These are phyloP conservation scores for Pocillopora verrucosa DNA, from an alignment of 64 coral and sea anemone species.

Conservation along the genomic window DNA sequence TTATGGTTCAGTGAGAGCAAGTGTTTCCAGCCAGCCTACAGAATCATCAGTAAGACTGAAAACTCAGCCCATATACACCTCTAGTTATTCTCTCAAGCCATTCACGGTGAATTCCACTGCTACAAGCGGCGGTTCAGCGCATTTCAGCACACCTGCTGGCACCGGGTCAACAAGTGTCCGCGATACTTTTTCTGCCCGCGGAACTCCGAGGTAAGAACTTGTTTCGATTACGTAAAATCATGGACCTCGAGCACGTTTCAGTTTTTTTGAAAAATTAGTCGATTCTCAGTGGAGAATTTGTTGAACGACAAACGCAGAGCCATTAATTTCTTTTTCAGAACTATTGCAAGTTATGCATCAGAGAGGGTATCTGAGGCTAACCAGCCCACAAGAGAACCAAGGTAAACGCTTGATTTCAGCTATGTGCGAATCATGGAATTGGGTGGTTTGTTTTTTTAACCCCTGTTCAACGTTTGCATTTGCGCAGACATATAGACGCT, in stretches of 20 bases:
- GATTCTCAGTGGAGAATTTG: too few relatives aligned
- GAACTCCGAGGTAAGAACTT: not conserved
- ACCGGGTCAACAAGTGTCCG: not conserved
- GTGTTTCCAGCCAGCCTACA: not conserved
- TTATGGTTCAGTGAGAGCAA: not conserved
- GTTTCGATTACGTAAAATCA: not conserved
- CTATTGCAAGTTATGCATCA: too few relatives aligned
- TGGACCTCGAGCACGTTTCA: not conserved
- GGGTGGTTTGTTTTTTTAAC: too few relatives aligned
- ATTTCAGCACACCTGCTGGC: not conserved
- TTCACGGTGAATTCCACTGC: not conserved
- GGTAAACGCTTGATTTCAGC: too few relatives aligned
- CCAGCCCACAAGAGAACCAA: too few relatives aligned
- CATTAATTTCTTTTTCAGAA: too few relatives aligned
- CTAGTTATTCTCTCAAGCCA: not conserved
- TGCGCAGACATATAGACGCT: too few relatives aligned
- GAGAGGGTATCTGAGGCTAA: too few relatives aligned
- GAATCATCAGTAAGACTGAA: not conserved
- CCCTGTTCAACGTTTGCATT: too few relatives aligned
- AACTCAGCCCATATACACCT: not conserved
- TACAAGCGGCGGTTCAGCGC: not conserved
- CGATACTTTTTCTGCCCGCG: not conserved
- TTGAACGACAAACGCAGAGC: too few relatives aligned
- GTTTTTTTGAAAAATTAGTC: not conserved
- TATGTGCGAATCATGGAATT: too few relatives aligned